These are phyloP conservation scores for Aporrectodea caliginosa DNA, from an alignment of 1,140 invertebrate species.

Conservation along the genomic window DNA sequence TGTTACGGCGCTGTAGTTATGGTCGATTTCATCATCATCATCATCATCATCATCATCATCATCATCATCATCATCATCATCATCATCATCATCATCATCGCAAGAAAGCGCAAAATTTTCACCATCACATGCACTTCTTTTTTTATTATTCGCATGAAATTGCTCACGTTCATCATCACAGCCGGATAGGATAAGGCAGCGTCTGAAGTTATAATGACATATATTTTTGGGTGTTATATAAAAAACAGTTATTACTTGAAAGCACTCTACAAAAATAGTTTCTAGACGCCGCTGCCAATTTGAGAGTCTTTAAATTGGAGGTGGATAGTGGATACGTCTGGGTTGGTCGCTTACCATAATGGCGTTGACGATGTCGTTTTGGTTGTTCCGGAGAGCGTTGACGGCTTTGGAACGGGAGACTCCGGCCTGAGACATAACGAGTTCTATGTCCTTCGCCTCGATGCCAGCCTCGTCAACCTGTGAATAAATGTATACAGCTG, in stretches of 20 bases:
- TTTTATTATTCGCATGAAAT: no score
- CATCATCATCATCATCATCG: constrained; percentile 2
- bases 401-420: constrained; percentile 88
- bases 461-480: constrained; percentile 87
- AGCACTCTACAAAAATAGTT: no score
- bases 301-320: background rate
- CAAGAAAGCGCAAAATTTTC: no score
- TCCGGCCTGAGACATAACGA: constrained; percentile 97
- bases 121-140: no score
- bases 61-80: constrained; percentile 3
- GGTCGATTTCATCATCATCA: background rate
- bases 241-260: background rate
- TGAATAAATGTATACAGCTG: constrained; percentile 27
- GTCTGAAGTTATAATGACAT: background rate
- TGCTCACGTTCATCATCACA: no score
- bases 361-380: constrained; percentile 91
- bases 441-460: constrained; percentile 96
- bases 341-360: constrained; percentile 63
- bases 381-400: constrained; percentile 91
- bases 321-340: background rate
- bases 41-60: constrained; percentile 2
- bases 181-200: background rate
- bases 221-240: background rate
- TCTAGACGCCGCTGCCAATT: no score
- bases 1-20: no score